phyloP scores from a whole-genome alignment of 2,888 invertebrate genomes.

The Luperina nickerlii region DNA sequence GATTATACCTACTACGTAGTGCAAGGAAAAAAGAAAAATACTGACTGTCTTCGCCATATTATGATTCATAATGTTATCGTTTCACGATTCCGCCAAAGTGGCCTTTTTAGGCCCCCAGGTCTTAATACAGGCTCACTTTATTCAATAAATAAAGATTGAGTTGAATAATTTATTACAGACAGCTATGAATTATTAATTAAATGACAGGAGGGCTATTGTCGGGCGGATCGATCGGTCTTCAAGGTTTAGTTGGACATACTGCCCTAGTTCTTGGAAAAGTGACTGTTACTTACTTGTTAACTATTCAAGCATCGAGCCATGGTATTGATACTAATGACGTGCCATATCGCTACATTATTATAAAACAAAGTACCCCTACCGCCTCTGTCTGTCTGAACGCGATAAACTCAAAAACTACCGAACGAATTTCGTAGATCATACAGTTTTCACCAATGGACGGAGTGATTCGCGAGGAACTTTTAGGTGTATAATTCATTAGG shows the following conservation, averaged over 20 bases:
- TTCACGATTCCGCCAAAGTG: too few relatives aligned
- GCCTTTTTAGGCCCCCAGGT: neutral
- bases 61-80: too few relatives aligned
- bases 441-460: neutral
- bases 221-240: constrained; percentile 4
- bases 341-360: neutral
- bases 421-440: neutral
- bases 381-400: neutral
- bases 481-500: too few relatives aligned
- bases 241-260: neutral
- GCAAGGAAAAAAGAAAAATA: too few relatives aligned
- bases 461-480: neutral
- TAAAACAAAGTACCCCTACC: neutral
- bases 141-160: neutral
- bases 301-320: neutral
- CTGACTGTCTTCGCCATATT: too few relatives aligned
- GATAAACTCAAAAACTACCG: neutral
- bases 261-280: neutral
- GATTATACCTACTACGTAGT: too few relatives aligned
- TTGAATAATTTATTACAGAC: neutral
- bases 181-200: neutral
- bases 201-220: neutral
- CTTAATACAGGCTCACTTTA: neutral
- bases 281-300: neutral
- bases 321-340: neutral